Conservation (phyloP, 2,797 vertebrate species). For the Fundulus diaphanus region DNA sequence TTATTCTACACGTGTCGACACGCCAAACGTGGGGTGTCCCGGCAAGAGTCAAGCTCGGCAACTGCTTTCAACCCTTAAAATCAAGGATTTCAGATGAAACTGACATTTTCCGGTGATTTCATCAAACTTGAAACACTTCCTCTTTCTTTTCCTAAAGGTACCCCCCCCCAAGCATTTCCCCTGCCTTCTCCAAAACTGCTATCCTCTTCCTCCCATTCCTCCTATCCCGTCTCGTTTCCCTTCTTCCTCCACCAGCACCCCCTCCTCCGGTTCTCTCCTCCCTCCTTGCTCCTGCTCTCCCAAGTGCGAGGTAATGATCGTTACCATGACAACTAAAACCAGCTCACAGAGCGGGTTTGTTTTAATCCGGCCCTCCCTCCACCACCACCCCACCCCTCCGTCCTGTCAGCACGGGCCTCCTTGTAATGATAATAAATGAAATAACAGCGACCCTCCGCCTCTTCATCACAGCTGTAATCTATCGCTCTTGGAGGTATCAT, state of each 20-base stretch:
- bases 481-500: constrained; percentile 70
- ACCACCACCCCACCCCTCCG: constrained; percentile 54
- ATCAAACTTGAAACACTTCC: constrained; percentile 25
- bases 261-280: constrained; percentile 34
- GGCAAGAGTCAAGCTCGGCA: constrained; percentile 27
- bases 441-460: constrained; percentile 74
- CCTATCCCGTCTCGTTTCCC: constrained; percentile 56
- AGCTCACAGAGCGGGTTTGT: constrained; percentile 83
- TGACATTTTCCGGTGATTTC: constrained; percentile 54
- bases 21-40: constrained; percentile 27
- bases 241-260: constrained; percentile 36
- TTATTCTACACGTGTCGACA: constrained; percentile 20
- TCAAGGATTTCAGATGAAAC: constrained; percentile 13
- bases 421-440: constrained; percentile 80
- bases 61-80: neutral
- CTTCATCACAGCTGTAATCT: constrained; percentile 76
- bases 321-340: constrained; percentile 88
- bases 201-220: constrained; percentile 62
- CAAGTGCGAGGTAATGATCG: constrained; percentile 87
- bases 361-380: constrained; percentile 81
- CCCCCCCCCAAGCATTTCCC: constrained; percentile 12
- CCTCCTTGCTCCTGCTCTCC: constrained; percentile 81
- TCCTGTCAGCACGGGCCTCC: constrained; percentile 73
- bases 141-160: too few relatives aligned
- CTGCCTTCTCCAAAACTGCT: constrained; percentile 15